These are phyloP conservation scores for Noctua comes DNA, from an alignment of 2,888 invertebrate species.

Conservation along the genomic window DNA sequence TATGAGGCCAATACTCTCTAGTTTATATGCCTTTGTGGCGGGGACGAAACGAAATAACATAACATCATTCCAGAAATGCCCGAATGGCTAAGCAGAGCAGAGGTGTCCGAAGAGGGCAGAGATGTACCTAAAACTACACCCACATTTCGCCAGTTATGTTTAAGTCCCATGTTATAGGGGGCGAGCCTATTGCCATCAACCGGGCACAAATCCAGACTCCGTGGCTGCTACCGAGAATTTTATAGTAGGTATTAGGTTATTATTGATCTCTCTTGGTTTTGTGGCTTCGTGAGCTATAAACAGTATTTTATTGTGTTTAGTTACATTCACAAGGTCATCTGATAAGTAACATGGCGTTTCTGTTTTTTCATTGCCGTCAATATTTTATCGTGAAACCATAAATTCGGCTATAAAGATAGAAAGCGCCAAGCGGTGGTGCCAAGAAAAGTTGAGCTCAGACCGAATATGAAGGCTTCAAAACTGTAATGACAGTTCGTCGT, in stretches of 20 bases:
- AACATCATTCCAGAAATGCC: too few species aligned
- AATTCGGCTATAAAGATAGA: slow-evolving; percentile 27
- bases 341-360: slow-evolving; percentile 44
- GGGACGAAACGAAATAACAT: background rate
- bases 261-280: slow-evolving; percentile 25
- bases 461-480: background rate
- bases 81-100: too few species aligned
- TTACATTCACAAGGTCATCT: slow-evolving; percentile 55
- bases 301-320: slow-evolving; percentile 21
- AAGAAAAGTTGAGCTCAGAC: slow-evolving; percentile 1
- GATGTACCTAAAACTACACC: too few species aligned
- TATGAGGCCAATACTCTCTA: slow-evolving; percentile 46
- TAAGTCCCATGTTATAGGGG: background rate
- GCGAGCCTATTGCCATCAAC: background rate
- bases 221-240: background rate
- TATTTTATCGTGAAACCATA: slow-evolving; percentile 35
- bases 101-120: too few species aligned
- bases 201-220: background rate
- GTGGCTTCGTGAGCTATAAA: slow-evolving; percentile 31
- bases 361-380: slow-evolving; percentile 17
- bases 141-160: background rate
- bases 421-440: background rate
- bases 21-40: slow-evolving; percentile 20
- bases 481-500: background rate
- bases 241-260: slow-evolving; percentile 5